Evolutionary conservation across 2,888 invertebrate species (phyloP), one percentile per base, ranked within the genome.

Genomic region (Dichetophora obliterata): DNA sequence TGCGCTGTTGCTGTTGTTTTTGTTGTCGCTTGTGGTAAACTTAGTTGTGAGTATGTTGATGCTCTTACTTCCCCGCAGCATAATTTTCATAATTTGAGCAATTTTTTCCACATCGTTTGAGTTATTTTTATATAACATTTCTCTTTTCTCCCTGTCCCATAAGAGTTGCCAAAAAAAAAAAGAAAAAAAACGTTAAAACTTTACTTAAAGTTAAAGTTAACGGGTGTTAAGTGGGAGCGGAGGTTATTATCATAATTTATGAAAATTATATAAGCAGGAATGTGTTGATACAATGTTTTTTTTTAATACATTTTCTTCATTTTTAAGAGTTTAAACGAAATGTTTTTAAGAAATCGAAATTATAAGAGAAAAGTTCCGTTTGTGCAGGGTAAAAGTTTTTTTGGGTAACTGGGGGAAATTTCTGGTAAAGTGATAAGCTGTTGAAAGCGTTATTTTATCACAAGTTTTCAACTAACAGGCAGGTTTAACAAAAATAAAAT

Each of bases 41-140:
- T n/a, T 54, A 19, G 37, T 22, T 69, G 50, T 27, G 37, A 37
- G 34, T 43, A 63, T 52, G 52, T 70, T 66, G 22, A 31, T 48
- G 59, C 48, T 77, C 11, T 24, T 48, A 37, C 59, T 61, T 70
- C 77, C 76, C 76, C 76, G 77, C 59, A 73, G 75, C 76, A 76
- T 79, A 78, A 80, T 81, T 80, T 81, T 78, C 79, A 81, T 81
- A 81, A 80, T 80, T 75, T 81, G 80, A 80, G 76, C 81, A 80
- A 79, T 80, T 77, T 79, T 54, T 76, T 80, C 77, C 80, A 79
- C 80, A 79, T 81, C 78, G 81, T 79, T 81, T 75, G 75, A 79
- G 78, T 78, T 79, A 80, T 80, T 81, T 75, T 77, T 79, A 74
- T 80, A 78, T 79, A 76, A 78, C 78, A 54, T 63, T 70, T 75